Percentiles rank a stretch among this genome's conserved stretches.
Conservation (phyloP, 2,113 vertebrate species). For the Ariopsis seemanni region DNA sequence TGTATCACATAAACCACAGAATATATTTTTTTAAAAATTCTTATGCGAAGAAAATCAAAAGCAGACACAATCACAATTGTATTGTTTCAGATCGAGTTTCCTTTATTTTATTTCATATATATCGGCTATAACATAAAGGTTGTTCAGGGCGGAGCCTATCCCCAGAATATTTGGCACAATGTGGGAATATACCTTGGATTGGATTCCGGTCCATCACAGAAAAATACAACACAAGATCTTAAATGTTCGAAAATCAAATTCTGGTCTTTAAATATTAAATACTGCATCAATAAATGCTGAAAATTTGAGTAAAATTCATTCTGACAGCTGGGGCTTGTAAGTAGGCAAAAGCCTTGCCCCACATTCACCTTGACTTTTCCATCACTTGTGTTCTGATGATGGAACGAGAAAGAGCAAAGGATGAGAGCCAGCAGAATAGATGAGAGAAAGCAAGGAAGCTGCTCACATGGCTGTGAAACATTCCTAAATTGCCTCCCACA, state of each 20-base stretch:
- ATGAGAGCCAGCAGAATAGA: conserved; percentile 7
- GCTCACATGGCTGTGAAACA: conserved; percentile 23
- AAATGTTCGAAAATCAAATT: neutral
- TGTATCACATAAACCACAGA: neutral
- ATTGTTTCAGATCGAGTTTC: neutral
- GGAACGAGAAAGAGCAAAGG: neutral
- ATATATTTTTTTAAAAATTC: too few relatives aligned
- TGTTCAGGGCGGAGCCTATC: neutral
- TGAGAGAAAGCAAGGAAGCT: conserved; percentile 17
- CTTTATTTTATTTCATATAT: neutral
- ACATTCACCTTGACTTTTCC: neutral
- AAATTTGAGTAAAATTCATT: conserved; percentile 1
- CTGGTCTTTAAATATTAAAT: neutral
- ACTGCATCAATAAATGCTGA: neutral
- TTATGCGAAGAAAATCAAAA: too few relatives aligned
- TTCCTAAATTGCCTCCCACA: conserved; percentile 48
- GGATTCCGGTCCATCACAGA: neutral
- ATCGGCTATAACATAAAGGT: neutral
- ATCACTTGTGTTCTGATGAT: neutral
- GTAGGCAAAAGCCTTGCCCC: neutral
- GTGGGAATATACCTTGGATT: neutral
- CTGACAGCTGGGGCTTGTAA: neutral
- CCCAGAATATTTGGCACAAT: neutral
- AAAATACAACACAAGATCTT: neutral
- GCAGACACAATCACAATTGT: too few relatives aligned